phyloP scores from a whole-genome alignment of 30 jellyfish, hydroid and myxozoan species.

The Clytia hemisphaerica region DNA sequence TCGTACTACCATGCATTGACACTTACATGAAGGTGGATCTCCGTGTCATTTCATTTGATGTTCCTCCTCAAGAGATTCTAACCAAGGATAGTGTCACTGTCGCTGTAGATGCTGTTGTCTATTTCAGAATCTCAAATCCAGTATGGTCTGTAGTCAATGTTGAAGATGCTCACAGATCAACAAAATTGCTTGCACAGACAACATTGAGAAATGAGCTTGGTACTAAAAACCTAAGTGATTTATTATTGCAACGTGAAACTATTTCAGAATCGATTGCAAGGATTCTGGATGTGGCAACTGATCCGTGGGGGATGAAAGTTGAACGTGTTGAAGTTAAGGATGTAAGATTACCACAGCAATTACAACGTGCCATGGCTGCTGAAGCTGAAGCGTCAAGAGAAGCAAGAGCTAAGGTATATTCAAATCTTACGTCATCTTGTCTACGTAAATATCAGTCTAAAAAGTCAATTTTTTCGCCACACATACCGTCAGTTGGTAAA shows the following conservation, averaged over 20 bases:
- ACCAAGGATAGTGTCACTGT: conserved; percentile 88
- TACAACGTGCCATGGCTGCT: conserved; percentile 94
- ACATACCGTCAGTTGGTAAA: no score
- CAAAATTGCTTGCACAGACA: conserved; percentile 75
- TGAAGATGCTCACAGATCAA: conserved; percentile 66
- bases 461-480: no score
- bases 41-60: conserved; percentile 59
- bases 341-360: conserved; percentile 79
- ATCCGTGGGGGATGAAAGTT: conserved; percentile 95
- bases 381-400: conserved; percentile 96
- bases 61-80: conserved; percentile 92
- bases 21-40: conserved; percentile 61
- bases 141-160: conserved; percentile 64
- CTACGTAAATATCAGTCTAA: no score
- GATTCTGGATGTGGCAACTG: conserved; percentile 86
- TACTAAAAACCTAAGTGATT: conserved; percentile 67
- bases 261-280: conserved; percentile 53
- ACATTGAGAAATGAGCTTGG: conserved; percentile 77
- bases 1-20: conserved; percentile 66
- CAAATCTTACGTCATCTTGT: no score
- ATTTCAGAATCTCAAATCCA: conserved; percentile 63
- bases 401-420: conserved; percentile 92
- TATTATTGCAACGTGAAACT: conserved; percentile 51
- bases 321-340: conserved; percentile 96
- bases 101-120: conserved; percentile 87